Evolutionary conservation across 2,113 vertebrate genomes (phyloP), one percentile per base, ranked within the genome.

Genomic region (Ramphastos sulfuratus): DNA sequence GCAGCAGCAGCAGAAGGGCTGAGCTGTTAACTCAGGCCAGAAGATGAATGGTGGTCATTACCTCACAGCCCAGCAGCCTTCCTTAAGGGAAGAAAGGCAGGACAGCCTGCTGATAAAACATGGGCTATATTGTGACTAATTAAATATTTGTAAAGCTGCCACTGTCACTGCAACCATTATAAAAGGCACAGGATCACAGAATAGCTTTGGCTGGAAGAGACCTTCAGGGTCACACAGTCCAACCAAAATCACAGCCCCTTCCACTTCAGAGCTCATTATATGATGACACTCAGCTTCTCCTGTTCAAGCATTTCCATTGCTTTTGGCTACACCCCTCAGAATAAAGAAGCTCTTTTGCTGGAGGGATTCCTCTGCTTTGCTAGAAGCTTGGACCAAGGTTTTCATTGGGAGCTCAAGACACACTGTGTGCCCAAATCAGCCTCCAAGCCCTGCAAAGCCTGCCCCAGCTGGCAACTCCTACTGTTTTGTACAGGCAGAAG

Each of bases 381-480:
- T 65, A 35, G 79, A 78, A 75, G 8, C 59, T 14, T 50, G 10
- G 56, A 35, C 79, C 72, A 63, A 61, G 52, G 30, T 61, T 82
- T 73, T 78, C 39, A 37, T 4, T 25, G 13, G 67, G 50, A 89
- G 54, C 31, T 72, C 63, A 81, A 15, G 55, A 33, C n/a, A 35
- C 0, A 4, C 31, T 73, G 31, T 3, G 37, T 42, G 9, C 70
- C 61, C 24, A 77, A 90, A 12, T 17, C 60, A 78, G 39, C 15
- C 63, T 58, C 28, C 21, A 30, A 10, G 54, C 61, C 21, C 54
- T 58, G 11, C 27, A 82, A 74, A 58, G 52, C 46, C 56, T 28
- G 44, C 79, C 39, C 75, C 75, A 89, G 89, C 55, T 91, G 81
- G 60, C 70, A 85, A 65, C 28, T 12, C 63, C 54, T 23, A 46